phyloP scores from a whole-genome alignment of 2,888 invertebrate genomes.

The Tetheella fluctuosa region DNA sequence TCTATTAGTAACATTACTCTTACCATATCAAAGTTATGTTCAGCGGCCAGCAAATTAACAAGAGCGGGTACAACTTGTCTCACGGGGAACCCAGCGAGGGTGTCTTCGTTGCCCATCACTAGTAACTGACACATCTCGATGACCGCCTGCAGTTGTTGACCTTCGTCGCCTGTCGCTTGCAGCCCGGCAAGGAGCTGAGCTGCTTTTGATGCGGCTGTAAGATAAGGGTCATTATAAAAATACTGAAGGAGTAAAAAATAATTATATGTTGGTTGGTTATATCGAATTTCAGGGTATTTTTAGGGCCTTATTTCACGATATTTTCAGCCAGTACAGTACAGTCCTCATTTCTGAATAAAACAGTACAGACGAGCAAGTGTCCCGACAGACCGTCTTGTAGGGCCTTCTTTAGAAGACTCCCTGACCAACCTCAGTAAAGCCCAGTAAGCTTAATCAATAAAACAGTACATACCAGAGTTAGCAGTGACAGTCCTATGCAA shows the following conservation, averaged over 20 bases:
- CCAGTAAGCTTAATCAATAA: no score
- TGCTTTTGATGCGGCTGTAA: conserved; percentile 92
- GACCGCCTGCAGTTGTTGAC: conserved; percentile 97
- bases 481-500: conserved; percentile 97
- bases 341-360: no score
- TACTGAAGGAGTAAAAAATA: no score
- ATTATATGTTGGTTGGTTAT: no score
- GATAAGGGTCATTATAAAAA: background rate
- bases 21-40: conserved; percentile 99
- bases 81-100: conserved; percentile 98
- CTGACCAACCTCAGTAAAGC: no score
- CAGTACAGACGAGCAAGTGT: no score
- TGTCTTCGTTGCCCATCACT: conserved; percentile 99
- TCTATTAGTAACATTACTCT: conserved; percentile 29
- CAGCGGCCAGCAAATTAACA: conserved; percentile 95
- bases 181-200: conserved; percentile 96
- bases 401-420: no score
- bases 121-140: conserved; percentile 99
- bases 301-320: no score
- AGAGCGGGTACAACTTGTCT: conserved; percentile 98
- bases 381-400: no score
- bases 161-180: conserved; percentile 97
- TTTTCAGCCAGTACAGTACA: no score
- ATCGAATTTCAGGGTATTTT: no score
- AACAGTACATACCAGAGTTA: conserved; percentile 71